Conservation (phyloP, 2,797 vertebrate species). For the Dermochelys coriacea region DNA sequence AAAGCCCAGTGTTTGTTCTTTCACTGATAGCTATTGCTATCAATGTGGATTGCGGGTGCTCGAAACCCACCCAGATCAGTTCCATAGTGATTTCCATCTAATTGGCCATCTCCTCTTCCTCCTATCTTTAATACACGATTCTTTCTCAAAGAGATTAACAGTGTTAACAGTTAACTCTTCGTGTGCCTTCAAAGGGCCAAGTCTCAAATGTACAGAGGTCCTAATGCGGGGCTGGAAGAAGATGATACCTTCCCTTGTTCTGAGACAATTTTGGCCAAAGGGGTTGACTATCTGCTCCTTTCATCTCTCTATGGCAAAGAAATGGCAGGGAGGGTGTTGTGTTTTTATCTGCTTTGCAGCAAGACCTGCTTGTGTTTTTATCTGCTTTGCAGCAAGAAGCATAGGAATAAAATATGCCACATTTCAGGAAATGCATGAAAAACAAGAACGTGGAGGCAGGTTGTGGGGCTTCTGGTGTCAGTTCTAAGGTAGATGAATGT, state of each 20-base stretch:
- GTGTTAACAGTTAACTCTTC: background rate
- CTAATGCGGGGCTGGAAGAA: background rate
- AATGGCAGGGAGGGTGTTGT: background rate
- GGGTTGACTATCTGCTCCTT: background rate
- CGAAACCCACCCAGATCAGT: background rate
- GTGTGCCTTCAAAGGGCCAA: background rate
- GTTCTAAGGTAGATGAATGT: background rate
- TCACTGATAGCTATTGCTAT: background rate
- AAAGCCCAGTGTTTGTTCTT: background rate
- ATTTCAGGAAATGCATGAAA: background rate
- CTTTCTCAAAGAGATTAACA: background rate
- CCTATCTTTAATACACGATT: background rate
- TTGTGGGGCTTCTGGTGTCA: background rate
- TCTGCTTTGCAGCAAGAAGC: background rate
- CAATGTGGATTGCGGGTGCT: background rate
- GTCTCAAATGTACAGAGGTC: background rate
- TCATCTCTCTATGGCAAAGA: background rate
- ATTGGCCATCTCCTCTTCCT: background rate
- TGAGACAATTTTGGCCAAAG: background rate
- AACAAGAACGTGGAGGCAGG: background rate
- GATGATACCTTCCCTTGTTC: background rate
- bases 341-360: background rate
- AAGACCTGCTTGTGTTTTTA: background rate
- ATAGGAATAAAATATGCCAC: background rate
- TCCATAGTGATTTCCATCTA: background rate